Evolutionary conservation across 2,797 vertebrate genomes (phyloP).

Genomic region (Echeneis naucrates): DNA sequence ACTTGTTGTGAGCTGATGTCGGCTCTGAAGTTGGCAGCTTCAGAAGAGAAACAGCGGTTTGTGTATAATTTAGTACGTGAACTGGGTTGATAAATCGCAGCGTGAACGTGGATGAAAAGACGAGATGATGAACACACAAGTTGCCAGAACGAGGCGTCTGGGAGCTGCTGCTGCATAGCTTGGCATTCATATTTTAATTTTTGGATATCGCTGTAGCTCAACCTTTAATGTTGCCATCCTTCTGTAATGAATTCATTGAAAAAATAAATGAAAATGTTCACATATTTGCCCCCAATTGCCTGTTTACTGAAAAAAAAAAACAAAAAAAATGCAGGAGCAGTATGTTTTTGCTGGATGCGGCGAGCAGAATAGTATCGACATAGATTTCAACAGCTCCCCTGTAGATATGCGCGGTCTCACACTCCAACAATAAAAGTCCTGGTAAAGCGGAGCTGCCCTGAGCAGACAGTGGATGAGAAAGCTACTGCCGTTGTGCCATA

Average conservation of each 20-base stretch:
- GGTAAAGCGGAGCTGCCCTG: background rate
- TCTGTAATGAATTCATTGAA: background rate
- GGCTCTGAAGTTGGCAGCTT: conserved; percentile 4
- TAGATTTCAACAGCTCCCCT: background rate
- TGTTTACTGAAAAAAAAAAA: background rate
- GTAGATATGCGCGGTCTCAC: background rate
- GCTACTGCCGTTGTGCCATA: conserved; percentile 51
- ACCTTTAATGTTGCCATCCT: background rate
- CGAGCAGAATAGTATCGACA: background rate
- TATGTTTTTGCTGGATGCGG: background rate
- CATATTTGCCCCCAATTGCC: background rate
- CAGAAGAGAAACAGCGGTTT: background rate
- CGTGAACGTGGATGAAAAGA: background rate
- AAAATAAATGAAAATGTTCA: background rate
- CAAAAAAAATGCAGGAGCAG: background rate
- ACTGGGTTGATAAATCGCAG: background rate
- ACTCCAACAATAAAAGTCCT: background rate
- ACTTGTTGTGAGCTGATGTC: conserved; percentile 11
- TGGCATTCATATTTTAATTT: background rate
- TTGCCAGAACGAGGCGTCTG: background rate
- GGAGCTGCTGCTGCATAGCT: too few species aligned
- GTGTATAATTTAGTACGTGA: background rate
- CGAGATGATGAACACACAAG: background rate
- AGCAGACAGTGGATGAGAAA: conserved; percentile 45
- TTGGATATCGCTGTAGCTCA: background rate